Evolutionary conservation across 2,113 vertebrate species (phyloP).

Genomic region (Romanogobio albipinnatus): DNA sequence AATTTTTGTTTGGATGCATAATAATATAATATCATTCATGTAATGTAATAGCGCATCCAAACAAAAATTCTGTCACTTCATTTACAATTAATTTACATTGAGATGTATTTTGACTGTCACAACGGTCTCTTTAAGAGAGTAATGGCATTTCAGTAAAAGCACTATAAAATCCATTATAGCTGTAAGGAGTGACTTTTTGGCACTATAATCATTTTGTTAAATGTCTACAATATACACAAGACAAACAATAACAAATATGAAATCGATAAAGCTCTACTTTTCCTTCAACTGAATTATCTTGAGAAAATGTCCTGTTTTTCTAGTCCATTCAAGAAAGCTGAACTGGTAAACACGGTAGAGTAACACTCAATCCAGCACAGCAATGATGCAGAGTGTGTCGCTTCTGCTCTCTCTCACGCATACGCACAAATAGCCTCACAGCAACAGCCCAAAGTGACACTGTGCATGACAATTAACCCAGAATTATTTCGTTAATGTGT

Average conservation of each 20-base stretch:
- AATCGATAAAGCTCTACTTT: neutral
- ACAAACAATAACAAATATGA: neutral
- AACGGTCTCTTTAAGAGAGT: neutral
- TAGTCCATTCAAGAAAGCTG: neutral
- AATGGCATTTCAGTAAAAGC: neutral
- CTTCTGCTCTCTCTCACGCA: conserved; percentile 35
- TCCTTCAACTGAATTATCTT: neutral
- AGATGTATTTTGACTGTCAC: too few species aligned
- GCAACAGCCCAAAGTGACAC: conserved; percentile 50
- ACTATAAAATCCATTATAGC: neutral
- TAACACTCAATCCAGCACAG: conserved; percentile 13
- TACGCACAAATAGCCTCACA: conserved; percentile 37
- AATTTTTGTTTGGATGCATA: too few species aligned
- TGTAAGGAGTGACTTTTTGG: neutral
- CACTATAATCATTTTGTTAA: neutral
- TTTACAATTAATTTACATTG: too few species aligned
- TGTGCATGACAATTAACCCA: conserved; percentile 50
- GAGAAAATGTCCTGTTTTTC: neutral
- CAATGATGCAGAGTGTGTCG: neutral
- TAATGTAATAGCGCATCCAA: too few species aligned
- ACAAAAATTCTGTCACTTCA: too few species aligned
- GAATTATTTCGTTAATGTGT: conserved; percentile 61
- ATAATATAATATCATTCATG: too few species aligned
- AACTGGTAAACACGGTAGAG: neutral
- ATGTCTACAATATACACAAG: neutral